These are phyloP conservation scores for Callocephalon fimbriatum DNA, from an alignment of 2,113 vertebrate genomes.

Conservation along the genomic window DNA sequence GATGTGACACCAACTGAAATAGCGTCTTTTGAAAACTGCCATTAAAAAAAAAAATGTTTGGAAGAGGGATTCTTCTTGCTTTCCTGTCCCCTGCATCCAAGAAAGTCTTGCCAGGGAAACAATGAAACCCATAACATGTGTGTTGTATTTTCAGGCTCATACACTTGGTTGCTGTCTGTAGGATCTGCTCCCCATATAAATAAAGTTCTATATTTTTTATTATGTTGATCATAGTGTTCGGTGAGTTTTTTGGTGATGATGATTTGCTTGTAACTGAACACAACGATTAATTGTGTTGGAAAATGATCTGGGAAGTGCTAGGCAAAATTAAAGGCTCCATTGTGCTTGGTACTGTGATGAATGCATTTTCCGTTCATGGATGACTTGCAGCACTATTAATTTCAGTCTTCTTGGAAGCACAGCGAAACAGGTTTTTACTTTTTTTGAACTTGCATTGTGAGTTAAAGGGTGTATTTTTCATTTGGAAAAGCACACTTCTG, in stretches of 20 bases:
- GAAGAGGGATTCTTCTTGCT: background rate
- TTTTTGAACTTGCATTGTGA: background rate
- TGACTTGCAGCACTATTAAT: background rate
- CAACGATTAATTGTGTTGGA: background rate
- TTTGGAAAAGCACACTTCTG: background rate
- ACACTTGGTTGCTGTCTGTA: background rate
- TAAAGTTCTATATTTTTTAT: background rate
- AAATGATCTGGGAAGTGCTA: background rate
- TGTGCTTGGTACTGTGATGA: background rate
- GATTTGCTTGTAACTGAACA: background rate
- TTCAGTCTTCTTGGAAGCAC: background rate
- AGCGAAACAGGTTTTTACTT: background rate
- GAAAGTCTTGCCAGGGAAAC: background rate
- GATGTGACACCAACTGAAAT: background rate
- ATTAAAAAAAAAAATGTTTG: rapidly evolving
- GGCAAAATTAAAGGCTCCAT: background rate
- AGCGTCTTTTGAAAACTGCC: background rate
- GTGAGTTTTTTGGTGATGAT: background rate
- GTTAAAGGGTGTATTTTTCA: background rate
- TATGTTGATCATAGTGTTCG: background rate
- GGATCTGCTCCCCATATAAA: background rate
- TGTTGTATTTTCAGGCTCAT: background rate
- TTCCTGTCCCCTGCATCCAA: background rate
- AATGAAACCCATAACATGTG: background rate
- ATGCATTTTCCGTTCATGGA: background rate